Percentiles rank a stretch among this genome's conserved stretches.
phyloP scores from a whole-genome alignment of 2,888 invertebrate genomes.

The Tyria jacobaeae region DNA sequence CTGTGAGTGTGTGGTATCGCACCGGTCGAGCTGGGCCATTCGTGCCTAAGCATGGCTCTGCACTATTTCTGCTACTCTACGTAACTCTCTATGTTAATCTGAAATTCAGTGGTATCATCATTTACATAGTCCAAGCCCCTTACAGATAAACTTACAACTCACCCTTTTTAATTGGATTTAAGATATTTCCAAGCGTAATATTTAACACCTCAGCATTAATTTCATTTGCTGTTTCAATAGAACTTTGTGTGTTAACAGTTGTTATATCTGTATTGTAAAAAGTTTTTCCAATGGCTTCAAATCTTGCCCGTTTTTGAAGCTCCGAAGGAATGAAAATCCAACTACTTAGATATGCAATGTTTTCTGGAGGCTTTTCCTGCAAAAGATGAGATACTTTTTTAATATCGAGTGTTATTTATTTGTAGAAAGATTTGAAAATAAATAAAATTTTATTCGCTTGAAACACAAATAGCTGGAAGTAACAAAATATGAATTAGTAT shows the following conservation, averaged over 20 bases:
- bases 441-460: no score
- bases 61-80: no score
- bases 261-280: constrained; percentile 1
- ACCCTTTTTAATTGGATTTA: constrained; percentile 1
- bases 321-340: neutral
- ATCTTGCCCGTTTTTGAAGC: neutral
- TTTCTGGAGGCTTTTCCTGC: neutral
- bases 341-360: neutral
- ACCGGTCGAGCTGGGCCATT: no score
- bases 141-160: neutral
- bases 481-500: no score
- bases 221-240: neutral
- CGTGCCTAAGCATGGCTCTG: no score
- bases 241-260: neutral
- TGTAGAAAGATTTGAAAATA: no score
- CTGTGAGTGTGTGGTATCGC: no score
- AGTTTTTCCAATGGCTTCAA: neutral
- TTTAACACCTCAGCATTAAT: neutral
- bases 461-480: no score
- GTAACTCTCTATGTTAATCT: no score
- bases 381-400: neutral
- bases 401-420: no score
- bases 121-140: no score
- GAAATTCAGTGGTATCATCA: no score
- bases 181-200: neutral